Percentiles rank a stretch among this genome's conserved stretches.
phyloP scores from a whole-genome alignment of 2,113 vertebrate species.

The Salvelinus sp. region DNA sequence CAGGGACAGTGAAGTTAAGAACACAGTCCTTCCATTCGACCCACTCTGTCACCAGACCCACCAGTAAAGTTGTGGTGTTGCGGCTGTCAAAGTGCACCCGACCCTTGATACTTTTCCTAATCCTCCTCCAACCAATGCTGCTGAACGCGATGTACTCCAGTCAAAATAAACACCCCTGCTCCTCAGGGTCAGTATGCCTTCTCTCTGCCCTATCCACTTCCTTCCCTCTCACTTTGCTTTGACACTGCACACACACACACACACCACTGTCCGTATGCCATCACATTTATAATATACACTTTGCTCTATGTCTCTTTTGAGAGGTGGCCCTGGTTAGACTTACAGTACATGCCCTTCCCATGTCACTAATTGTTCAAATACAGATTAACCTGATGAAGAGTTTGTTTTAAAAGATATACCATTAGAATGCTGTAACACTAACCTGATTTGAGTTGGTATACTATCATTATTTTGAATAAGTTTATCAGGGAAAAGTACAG shows the following conservation, averaged over 20 bases:
- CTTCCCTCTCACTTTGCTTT: constrained; percentile 7
- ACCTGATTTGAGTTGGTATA: neutral
- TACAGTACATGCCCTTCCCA: too few species aligned
- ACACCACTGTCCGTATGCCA: neutral
- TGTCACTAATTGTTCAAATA: neutral
- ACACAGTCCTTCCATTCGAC: neutral
- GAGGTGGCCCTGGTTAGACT: neutral
- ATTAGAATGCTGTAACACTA: constrained; percentile 20
- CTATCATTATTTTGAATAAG: neutral
- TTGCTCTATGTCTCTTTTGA: neutral
- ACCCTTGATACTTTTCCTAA: neutral
- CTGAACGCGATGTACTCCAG: constrained; percentile 36
- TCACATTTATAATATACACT: neutral
- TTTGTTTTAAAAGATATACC: neutral
- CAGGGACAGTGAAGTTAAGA: neutral
- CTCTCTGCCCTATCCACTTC: constrained; percentile 13
- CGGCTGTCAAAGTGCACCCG: neutral
- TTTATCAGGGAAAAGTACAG: neutral
- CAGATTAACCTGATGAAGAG: neutral
- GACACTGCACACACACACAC: neutral
- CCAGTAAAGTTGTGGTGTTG: neutral
- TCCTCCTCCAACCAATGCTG: constrained; percentile 9
- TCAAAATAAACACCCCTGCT: constrained; percentile 28
- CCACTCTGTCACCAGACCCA: neutral
- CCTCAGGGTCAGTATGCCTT: constrained; percentile 25